Evolutionary conservation across 2,888 invertebrate genomes (phyloP).

Genomic region (Taphrorychus bicolor): DNA sequence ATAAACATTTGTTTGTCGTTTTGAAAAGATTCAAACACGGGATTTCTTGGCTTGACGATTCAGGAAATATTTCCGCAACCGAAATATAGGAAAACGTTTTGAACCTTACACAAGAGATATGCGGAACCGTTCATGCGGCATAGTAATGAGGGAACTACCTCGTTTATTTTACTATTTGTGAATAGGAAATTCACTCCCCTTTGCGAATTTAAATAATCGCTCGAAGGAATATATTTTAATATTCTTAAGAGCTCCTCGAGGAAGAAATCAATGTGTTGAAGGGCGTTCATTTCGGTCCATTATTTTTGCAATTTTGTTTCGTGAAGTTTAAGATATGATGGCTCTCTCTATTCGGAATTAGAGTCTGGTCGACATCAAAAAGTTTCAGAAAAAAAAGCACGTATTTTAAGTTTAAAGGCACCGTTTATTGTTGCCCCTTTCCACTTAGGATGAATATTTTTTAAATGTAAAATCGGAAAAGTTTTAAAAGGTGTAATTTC

Average conservation of each 20-base stretch:
- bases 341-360: neutral
- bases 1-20: conserved; percentile 27
- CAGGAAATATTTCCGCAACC: conserved; percentile 34
- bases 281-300: conserved; percentile 3
- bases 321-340: neutral
- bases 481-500: conserved; percentile 24
- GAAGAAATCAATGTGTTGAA: conserved; percentile 6
- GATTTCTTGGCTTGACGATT: conserved; percentile 37
- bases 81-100: conserved; percentile 37
- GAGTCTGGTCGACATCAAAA: neutral
- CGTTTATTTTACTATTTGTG: conserved; percentile 35
- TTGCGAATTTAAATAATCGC: conserved; percentile 23
- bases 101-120: conserved; percentile 33
- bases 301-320: conserved; percentile 1
- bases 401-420: conserved; percentile 13
- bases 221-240: conserved; percentile 13
- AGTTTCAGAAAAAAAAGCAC: neutral
- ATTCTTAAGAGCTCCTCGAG: conserved; percentile 1
- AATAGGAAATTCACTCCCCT: conserved; percentile 26
- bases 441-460: conserved; percentile 11
- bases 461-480: conserved; percentile 19
- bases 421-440: conserved; percentile 17
- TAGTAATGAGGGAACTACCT: conserved; percentile 33
- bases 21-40: conserved; percentile 14
- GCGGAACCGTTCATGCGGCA: conserved; percentile 27